Evolutionary conservation across 2,797 vertebrate species (phyloP).

Genomic region (Numenius phaeopus): DNA sequence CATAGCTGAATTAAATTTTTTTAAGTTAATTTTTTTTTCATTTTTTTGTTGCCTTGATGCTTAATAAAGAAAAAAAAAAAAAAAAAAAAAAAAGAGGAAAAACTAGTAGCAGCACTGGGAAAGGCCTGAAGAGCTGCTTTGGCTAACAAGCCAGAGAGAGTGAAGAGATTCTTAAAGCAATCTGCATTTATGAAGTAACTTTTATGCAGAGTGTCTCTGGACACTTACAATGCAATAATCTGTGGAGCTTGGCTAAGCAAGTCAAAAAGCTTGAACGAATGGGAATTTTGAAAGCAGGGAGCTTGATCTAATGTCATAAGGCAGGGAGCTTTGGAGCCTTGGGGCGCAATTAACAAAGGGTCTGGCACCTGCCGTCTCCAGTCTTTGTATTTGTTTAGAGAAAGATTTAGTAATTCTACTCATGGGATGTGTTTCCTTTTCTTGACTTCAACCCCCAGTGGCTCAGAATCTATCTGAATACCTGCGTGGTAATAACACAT

Average conservation of each 20-base stretch:
- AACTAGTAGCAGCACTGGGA: background rate
- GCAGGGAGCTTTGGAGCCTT: conserved; percentile 33
- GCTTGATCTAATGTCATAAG: conserved; percentile 49
- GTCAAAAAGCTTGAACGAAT: background rate
- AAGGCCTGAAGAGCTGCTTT: background rate
- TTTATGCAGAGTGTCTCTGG: background rate
- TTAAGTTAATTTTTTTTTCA: background rate
- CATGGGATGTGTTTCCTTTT: background rate
- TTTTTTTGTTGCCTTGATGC: background rate
- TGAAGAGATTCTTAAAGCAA: background rate
- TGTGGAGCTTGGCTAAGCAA: background rate
- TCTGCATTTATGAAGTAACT: background rate
- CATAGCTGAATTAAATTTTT: background rate
- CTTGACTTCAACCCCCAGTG: background rate
- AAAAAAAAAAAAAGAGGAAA: rapidly evolving
- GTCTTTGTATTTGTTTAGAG: background rate
- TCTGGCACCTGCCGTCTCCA: conserved; percentile 30
- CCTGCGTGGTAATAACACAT: background rate
- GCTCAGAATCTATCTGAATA: background rate
- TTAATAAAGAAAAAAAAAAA: background rate
- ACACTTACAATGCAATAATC: background rate
- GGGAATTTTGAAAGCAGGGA: background rate
- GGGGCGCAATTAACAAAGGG: conserved; percentile 33
- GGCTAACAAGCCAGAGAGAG: background rate
- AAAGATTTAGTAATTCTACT: background rate